Evolutionary conservation across 2,797 vertebrate genomes (phyloP).

Genomic region (Ctenochaetus hawaiiensis): DNA sequence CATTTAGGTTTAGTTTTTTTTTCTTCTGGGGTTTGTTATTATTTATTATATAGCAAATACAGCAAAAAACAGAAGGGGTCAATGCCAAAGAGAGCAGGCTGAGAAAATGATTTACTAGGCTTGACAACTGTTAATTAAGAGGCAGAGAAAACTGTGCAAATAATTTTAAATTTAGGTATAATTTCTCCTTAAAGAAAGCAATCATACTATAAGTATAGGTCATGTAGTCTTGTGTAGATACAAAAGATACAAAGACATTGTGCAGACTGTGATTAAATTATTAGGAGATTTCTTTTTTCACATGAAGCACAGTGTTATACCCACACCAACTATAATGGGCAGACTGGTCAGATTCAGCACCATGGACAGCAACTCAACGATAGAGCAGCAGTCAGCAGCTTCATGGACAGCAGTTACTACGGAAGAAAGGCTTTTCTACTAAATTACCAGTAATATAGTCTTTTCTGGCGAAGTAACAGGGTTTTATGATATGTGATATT

Average conservation of each 20-base stretch:
- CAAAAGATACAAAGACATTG: not conserved
- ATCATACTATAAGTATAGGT: conserved; percentile 21
- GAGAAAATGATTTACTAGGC: conserved; percentile 11
- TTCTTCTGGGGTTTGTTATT: conserved; percentile 29
- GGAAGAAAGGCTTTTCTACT: not conserved
- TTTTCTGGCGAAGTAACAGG: not conserved
- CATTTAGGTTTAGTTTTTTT: not conserved
- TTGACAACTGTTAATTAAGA: conserved; percentile 37
- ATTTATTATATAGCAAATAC: conserved; percentile 28
- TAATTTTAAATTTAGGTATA: conserved; percentile 9
- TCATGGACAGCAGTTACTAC: not conserved
- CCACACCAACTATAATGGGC: not conserved
- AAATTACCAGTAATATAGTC: not conserved
- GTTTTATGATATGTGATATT: no score
- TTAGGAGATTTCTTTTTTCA: conserved; percentile 14
- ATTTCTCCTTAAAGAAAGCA: conserved; percentile 12
- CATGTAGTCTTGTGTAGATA: not conserved
- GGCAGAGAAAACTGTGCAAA: conserved; percentile 26
- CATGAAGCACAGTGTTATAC: conserved; percentile 6
- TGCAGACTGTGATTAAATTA: conserved; percentile 26
- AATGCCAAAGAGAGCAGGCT: conserved; percentile 17
- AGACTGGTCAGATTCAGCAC: conserved; percentile 25
- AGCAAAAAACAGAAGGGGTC: conserved; percentile 35
- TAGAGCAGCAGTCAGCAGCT: conserved; percentile 6
- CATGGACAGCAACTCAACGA: conserved; percentile 29